A percentile compares a stretch with the other conserved stretches of the same genome.
These are phyloP conservation scores for Nycteola revayana DNA, from an alignment of 2,888 invertebrate genomes.

Conservation along the genomic window DNA sequence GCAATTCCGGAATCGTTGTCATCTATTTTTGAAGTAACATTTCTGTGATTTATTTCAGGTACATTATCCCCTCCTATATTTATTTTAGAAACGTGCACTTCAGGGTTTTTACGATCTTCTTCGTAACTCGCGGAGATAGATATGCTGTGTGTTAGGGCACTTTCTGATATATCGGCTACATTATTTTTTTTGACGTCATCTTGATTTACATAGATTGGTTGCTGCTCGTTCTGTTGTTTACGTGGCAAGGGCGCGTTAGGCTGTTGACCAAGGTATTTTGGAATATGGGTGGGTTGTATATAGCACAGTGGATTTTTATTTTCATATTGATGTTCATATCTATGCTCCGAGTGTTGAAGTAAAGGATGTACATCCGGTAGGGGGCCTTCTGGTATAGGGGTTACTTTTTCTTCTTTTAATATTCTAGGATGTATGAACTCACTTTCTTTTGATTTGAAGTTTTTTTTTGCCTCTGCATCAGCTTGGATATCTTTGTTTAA, in stretches of 20 bases:
- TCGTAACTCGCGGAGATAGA: slow-evolving; percentile 73
- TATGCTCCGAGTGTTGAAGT: slow-evolving; percentile 89
- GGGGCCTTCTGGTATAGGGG: slow-evolving; percentile 70
- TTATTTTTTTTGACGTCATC: slow-evolving; percentile 58
- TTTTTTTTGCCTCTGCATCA: slow-evolving; percentile 77
- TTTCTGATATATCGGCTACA: slow-evolving; percentile 58
- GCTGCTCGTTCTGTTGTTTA: slow-evolving; percentile 56
- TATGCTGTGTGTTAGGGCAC: slow-evolving; percentile 69
- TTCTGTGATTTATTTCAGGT: slow-evolving; percentile 45
- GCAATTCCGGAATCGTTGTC: slow-evolving; percentile 92
- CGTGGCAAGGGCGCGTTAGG: slow-evolving; percentile 67
- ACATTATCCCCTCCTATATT: slow-evolving; percentile 66
- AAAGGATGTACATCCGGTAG: slow-evolving; percentile 84
- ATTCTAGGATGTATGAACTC: slow-evolving; percentile 77
- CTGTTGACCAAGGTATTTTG: slow-evolving; percentile 83
- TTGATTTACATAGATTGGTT: slow-evolving; percentile 77
- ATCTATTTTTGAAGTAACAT: slow-evolving; percentile 66
- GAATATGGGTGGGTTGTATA: slow-evolving; percentile 83
- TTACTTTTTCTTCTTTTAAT: slow-evolving; percentile 74
- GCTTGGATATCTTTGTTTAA: slow-evolving; percentile 62
- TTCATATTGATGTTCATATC: slow-evolving; percentile 85
- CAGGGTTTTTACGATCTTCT: slow-evolving; percentile 60
- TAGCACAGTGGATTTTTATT: slow-evolving; percentile 77
- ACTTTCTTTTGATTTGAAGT: slow-evolving; percentile 81
- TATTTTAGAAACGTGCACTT: slow-evolving; percentile 82